Base-by-base conservation (phyloP, 2,113 vertebrate genomes). In the Boulengeromyrus knoepffleri region DNA sequence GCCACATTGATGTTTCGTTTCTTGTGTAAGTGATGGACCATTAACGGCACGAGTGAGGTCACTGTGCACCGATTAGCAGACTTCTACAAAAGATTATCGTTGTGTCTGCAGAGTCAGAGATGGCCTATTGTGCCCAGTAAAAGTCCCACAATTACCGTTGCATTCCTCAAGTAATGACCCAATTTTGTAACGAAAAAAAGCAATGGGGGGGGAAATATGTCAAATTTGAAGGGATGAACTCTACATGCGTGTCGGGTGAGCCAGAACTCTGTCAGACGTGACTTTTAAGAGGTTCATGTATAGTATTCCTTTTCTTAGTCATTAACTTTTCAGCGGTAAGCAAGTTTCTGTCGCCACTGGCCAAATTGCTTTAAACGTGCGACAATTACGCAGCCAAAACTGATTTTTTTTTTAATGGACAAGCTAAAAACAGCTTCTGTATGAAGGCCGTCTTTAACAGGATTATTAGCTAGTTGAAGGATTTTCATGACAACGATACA, bases 301-400 rank as follows among this genome's bases (percentile, higher is more conserved):
- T 89, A 90, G 95, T 94, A 93, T 95, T 93, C 93, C 91, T 93
- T 95, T 96, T 95, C 95, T 93, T 90, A 94, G 92, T 94, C 94
- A 96, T 96, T 96, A 96, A 95, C 94, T 95, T 95, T 95, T 95
- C 94, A 95, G 92, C 93, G 90, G 93, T 92, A 92, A 94, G 93
- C 92, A 95, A 92, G 94, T 95, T 95, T 95, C 95, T 93, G 94
- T 95, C 92, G 56, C 94, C 95, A 93, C 95, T 93, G 94, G 94
- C 94, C 95, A 96, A 95, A 96, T 95, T 95, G 93, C 94, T 93
- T 95, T 95, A 95, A 96, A 96, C 93, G 93, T 92, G 89, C 90
- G 88, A 91, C 95, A 95, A 95, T 96, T 96, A 96, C 93, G 94
- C 85, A 93, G 92, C 92, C 93, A 91, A 93, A 87, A 91, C 93